These are phyloP conservation scores for Melanotaenia maccullochi DNA, from an alignment of 2,797 vertebrate species.

Conservation along the genomic window DNA sequence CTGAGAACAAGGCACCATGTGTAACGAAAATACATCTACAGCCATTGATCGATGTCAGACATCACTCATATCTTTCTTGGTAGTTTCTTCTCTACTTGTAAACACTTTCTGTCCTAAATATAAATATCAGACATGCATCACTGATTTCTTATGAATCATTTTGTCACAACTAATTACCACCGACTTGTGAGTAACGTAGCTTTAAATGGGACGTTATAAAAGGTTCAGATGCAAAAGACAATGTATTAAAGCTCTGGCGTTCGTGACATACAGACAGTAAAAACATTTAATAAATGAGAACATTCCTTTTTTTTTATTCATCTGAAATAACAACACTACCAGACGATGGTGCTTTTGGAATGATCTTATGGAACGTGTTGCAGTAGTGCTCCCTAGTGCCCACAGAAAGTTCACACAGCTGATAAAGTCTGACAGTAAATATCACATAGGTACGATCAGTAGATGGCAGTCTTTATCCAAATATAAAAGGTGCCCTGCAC, in stretches of 20 bases:
- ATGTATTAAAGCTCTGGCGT: background rate
- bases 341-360: background rate
- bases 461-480: constrained; percentile 64
- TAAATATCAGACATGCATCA: background rate
- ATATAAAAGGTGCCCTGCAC: background rate
- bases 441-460: constrained; percentile 32
- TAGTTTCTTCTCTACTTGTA: background rate
- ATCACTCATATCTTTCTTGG: background rate
- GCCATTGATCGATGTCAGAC: background rate
- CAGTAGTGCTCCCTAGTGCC: constrained; percentile 53
- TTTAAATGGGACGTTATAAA: background rate
- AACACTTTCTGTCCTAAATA: no score
- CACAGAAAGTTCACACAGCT: constrained; percentile 33
- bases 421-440: background rate
- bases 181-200: background rate
- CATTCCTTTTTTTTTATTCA: background rate
- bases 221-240: background rate
- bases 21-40: background rate
- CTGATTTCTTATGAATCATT: background rate
- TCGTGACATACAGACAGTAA: background rate
- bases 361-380: background rate
- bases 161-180: background rate
- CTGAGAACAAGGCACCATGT: background rate
- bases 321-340: background rate
- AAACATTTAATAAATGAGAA: background rate